phyloP scores from a whole-genome alignment of 1,140 invertebrate species.

The Elysia chlorotica region DNA sequence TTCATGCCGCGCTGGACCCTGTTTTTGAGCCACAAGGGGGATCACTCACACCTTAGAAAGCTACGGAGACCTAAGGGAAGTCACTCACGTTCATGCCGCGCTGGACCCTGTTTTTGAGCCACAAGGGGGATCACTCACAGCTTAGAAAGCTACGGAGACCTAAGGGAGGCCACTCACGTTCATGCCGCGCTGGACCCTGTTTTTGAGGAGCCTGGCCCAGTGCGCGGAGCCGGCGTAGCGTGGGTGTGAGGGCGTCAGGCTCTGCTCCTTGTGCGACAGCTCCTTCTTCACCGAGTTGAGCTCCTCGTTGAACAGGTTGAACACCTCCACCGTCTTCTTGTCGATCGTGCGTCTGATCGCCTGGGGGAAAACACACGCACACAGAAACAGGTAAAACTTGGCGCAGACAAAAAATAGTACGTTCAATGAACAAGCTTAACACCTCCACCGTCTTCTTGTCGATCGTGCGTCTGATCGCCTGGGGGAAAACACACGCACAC shows the following conservation, averaged over 20 bases:
- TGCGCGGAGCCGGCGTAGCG: conserved; percentile 74
- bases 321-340: conserved; percentile 70
- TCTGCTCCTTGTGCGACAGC: conserved; percentile 69
- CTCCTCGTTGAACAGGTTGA: conserved; percentile 78
- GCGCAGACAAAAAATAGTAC: no score
- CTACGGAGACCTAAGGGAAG: no score
- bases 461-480: conserved; percentile 65
- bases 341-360: conserved; percentile 65
- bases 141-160: no score
- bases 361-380: no score
- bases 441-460: conserved; percentile 69
- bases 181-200: conserved; percentile 68
- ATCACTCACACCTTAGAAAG: no score
- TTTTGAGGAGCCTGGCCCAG: conserved; percentile 70
- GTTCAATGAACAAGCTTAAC: conserved; percentile 77
- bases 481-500: no score
- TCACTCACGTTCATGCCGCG: conserved; percentile 66
- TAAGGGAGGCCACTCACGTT: no score
- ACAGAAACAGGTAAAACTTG: no score
- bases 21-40: no score
- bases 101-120: conserved; percentile 70
- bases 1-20: no score
- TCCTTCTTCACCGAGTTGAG: conserved; percentile 76
- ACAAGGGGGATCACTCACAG: no score
- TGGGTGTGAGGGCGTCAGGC: conserved; percentile 70